A percentile compares a stretch with the other conserved stretches of the same genome.
Evolutionary conservation across 2,113 vertebrate genomes (phyloP).

Genomic region (Aleadryas rufinucha): DNA sequence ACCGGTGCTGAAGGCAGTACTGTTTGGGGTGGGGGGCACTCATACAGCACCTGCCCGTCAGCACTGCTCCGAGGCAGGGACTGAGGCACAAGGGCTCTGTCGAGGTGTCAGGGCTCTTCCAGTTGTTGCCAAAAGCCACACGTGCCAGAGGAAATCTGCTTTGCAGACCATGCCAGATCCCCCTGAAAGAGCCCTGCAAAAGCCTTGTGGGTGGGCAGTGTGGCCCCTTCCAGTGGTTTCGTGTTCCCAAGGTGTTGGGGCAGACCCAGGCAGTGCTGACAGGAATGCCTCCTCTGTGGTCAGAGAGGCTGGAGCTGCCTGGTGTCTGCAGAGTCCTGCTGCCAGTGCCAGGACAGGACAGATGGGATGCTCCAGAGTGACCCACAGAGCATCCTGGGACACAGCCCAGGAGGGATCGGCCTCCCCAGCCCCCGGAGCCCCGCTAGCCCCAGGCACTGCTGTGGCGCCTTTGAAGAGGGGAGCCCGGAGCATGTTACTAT

Average conservation of each 20-base stretch:
- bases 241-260: background rate
- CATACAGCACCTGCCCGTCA: accelerated
- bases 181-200: background rate
- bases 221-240: background rate
- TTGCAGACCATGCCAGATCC: background rate
- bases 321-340: background rate
- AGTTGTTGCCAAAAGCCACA: background rate
- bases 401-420: background rate
- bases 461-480: background rate
- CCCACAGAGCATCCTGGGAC: background rate
- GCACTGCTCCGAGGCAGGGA: accelerated
- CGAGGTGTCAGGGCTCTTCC: background rate
- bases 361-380: background rate
- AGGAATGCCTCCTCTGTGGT: accelerated
- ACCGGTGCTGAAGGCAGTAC: accelerated
- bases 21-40: background rate
- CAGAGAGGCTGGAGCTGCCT: background rate
- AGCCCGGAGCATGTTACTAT: conserved; percentile 60
- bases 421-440: background rate
- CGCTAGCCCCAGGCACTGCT: background rate
- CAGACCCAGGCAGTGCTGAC: background rate
- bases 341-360: background rate
- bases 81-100: accelerated
- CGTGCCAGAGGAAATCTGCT: background rate
- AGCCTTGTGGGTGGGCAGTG: background rate